Evolutionary conservation across 2,888 invertebrate genomes (phyloP).

Genomic region (Drosophila rellima): DNA sequence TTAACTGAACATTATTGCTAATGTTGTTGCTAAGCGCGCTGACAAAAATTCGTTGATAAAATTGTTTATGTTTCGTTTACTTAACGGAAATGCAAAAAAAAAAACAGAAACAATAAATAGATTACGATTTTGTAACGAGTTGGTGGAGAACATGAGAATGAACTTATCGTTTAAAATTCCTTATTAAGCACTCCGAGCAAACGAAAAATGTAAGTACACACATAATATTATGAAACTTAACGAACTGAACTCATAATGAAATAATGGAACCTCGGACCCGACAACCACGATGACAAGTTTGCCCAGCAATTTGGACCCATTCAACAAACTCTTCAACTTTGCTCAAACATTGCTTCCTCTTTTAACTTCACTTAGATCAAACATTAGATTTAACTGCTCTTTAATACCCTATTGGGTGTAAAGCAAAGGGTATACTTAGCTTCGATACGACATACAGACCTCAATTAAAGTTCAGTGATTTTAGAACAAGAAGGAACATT

Average conservation of each 20-base stretch:
- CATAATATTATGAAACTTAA: slow-evolving; percentile 15
- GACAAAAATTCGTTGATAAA: slow-evolving; percentile 31
- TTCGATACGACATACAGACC: neutral
- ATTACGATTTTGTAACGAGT: slow-evolving; percentile 31
- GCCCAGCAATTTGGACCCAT: slow-evolving; percentile 13
- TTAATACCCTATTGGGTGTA: slow-evolving; percentile 3
- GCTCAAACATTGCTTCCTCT: slow-evolving; percentile 15
- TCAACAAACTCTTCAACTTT: slow-evolving; percentile 14
- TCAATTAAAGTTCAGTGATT: neutral
- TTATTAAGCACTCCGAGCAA: slow-evolving; percentile 5
- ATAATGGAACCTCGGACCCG: slow-evolving; percentile 4
- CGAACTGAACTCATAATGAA: slow-evolving; percentile 9
- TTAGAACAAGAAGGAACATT: neutral
- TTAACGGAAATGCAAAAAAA: slow-evolving; percentile 33
- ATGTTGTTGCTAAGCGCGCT: slow-evolving; percentile 2
- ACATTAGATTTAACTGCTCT: slow-evolving; percentile 16
- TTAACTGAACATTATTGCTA: slow-evolving; percentile 8
- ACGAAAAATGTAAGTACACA: slow-evolving; percentile 9
- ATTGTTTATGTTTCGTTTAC: slow-evolving; percentile 4
- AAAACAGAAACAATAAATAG: slow-evolving; percentile 11
- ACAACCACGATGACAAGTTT: slow-evolving; percentile 7
- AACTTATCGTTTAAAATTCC: slow-evolving; percentile 20
- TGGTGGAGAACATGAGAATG: neutral
- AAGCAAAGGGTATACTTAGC: slow-evolving; percentile 1
- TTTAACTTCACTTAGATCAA: slow-evolving; percentile 14